Evolutionary conservation across 2,113 vertebrate genomes (phyloP).

Genomic region (Forbesichthys agassizii): DNA sequence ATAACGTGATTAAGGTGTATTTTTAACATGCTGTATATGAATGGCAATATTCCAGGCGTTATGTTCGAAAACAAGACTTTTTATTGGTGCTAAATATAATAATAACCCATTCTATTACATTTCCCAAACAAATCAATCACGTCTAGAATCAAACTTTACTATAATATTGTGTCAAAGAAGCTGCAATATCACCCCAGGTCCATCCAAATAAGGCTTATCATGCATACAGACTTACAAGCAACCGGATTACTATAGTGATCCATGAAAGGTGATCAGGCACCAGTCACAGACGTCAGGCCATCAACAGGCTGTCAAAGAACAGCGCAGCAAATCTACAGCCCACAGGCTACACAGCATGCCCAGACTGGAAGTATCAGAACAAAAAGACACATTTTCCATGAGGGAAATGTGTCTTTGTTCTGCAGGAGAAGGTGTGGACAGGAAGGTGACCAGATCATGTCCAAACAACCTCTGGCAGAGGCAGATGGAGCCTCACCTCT

Average conservation of each 20-base stretch:
- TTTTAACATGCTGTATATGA: background rate
- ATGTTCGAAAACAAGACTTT: no score
- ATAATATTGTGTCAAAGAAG: background rate
- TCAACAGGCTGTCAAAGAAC: background rate
- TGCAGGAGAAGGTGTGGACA: no score
- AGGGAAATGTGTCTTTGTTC: no score
- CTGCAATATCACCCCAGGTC: no score
- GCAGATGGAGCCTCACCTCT: no score
- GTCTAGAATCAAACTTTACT: background rate
- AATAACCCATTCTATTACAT: background rate
- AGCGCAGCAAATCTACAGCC: background rate
- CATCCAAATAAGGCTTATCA: background rate
- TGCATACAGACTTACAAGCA: background rate
- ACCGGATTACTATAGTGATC: background rate
- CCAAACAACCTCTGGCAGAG: no score
- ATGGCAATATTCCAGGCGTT: no score
- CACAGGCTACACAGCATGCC: slow-evolving; percentile 7
- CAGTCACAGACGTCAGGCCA: slow-evolving; percentile 18
- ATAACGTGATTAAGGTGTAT: background rate
- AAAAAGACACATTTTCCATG: no score
- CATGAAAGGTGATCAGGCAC: background rate
- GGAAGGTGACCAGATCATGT: no score
- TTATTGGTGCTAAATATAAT: background rate
- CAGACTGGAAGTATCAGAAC: slow-evolving; percentile 12
- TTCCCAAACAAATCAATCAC: background rate